Evolutionary conservation across 2,113 vertebrate species (phyloP).

Genomic region (Burhinus bistriatus): DNA sequence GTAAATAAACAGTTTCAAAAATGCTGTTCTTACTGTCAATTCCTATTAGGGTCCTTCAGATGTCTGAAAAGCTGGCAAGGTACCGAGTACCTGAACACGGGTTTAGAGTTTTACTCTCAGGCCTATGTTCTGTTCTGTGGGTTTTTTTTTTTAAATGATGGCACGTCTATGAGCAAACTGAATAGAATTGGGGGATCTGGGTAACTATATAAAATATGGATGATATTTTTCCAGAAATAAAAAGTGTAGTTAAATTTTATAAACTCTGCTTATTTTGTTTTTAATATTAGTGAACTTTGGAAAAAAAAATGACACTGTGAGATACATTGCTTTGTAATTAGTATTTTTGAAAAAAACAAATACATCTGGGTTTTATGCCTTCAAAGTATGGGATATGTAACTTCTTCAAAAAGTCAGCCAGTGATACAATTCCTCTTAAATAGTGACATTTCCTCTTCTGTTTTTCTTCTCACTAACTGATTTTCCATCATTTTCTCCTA

Average conservation of each 20-base stretch:
- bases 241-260: background rate
- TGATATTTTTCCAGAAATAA: background rate
- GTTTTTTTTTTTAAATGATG: background rate
- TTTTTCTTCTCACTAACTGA: background rate
- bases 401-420: background rate
- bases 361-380: background rate
- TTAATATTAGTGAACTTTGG: background rate
- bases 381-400: background rate
- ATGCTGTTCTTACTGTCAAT: background rate
- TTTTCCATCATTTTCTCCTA: background rate
- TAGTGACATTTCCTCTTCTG: background rate
- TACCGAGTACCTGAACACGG: background rate
- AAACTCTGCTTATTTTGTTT: background rate
- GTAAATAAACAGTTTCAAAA: background rate
- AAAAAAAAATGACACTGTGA: background rate
- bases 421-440: background rate
- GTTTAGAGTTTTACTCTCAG: background rate
- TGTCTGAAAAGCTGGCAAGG: background rate
- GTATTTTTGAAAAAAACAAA: background rate
- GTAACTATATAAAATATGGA: background rate
- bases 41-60: background rate
- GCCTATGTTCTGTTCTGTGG: background rate
- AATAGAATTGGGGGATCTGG: background rate
- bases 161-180: background rate
- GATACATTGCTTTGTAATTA: background rate